Evolutionary conservation across 37 sponge, comb jelly and placozoan genomes (phyloP), one percentile per base, ranked within the genome.

Genomic region (Aplysina aerophoba): DNA sequence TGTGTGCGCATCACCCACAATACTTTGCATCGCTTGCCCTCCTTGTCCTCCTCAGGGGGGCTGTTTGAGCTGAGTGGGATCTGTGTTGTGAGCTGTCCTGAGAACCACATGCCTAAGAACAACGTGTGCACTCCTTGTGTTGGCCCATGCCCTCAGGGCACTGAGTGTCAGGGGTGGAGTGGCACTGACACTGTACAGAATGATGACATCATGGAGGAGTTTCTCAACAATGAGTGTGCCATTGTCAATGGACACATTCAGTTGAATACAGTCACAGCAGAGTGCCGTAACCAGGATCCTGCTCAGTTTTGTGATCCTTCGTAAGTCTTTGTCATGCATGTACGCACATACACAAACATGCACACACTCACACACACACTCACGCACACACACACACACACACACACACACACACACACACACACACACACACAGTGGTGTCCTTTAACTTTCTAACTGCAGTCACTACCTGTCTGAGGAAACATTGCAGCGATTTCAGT

Each of bases 151-250:
- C 90, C 90, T 12, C 64, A 94, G 0, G 87, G 90, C 21, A 86
- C 81, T 16, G 73, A 88, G 63, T 83, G 94, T 22, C 89, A 94
- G 72, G 90, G 95, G 81, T 91, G 95, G 44, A 90, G 95, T 31
- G 75, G 87, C 25, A 95, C 94, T 78, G 97, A 96, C 56, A 84
- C 91, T 12, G 81, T 98, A 21, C 87, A 92, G 37, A 74, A 96
- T n/a, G 96, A 96, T 63, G 98, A 98, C 85, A 92, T 98, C n/a
- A 88, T 90, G 38, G 86, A 97, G 79, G 92, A 96, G 50, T 69
- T 69, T 30, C 28, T 69, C 4, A 69, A 69, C 71, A 69, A 28
- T 16, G 34, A 69, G 31, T 69, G 71, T 69, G 34, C 33, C 27
- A 69, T 69, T 69, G 71, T 69, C 71, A 69, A 69, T 69, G 71